These are phyloP conservation scores for Gnathonemus echidnorhynchus DNA, from an alignment of 2,113 vertebrate genomes.

Conservation along the genomic window DNA sequence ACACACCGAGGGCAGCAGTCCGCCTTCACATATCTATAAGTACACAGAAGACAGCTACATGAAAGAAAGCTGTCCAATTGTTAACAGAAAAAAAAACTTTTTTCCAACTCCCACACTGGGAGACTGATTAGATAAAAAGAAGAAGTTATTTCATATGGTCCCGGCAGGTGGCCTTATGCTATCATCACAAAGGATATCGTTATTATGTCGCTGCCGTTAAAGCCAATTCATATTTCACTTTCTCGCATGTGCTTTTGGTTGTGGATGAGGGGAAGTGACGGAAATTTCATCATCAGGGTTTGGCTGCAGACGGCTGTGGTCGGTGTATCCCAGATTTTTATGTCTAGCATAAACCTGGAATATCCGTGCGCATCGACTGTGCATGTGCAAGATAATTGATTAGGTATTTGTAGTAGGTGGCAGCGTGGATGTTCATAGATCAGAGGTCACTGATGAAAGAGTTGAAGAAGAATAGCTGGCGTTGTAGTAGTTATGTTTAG, in stretches of 20 bases:
- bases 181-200: conserved; percentile 21
- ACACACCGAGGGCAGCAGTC: neutral
- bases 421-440: neutral
- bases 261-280: neutral
- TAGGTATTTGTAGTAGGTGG: neutral
- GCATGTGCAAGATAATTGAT: neutral
- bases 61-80: neutral
- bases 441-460: neutral
- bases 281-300: neutral
- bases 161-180: conserved; percentile 25
- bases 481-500: neutral
- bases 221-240: neutral
- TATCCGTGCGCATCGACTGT: neutral
- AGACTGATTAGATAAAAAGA: conserved; percentile 31
- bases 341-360: neutral
- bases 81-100: conserved; percentile 18
- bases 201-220: neutral
- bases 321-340: neutral
- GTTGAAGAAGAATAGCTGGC: neutral
- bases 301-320: neutral
- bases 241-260: neutral
- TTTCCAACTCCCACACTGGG: conserved; percentile 16
- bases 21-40: neutral
- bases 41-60: neutral
- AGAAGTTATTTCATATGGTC: conserved; percentile 17